Evolutionary conservation across 2,888 invertebrate species (phyloP).

Genomic region (Fragum sueziense): DNA sequence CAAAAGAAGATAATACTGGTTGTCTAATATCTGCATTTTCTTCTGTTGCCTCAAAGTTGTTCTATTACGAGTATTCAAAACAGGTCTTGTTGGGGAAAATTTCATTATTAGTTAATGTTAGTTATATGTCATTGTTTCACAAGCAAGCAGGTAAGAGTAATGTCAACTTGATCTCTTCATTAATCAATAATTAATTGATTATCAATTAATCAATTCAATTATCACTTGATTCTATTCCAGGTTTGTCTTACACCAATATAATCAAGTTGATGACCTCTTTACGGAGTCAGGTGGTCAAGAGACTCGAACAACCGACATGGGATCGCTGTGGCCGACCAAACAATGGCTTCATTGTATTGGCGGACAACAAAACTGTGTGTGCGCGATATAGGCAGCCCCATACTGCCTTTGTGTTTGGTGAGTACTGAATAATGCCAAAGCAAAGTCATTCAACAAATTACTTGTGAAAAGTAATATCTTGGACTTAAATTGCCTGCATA

Average conservation of each 20-base stretch:
- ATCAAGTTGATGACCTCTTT: conserved; percentile 60
- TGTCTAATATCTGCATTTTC: neutral
- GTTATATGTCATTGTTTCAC: too few species aligned
- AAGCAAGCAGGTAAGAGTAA: too few species aligned
- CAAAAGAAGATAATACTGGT: neutral
- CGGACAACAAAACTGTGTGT: conserved; percentile 75
- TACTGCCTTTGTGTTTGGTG: conserved; percentile 78
- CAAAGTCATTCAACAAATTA: neutral
- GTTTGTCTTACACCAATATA: conserved; percentile 64
- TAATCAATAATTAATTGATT: too few species aligned
- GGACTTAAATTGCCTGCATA: too few species aligned
- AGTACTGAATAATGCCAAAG: conserved; percentile 20
- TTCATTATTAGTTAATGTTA: too few species aligned
- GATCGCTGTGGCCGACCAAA: conserved; percentile 80
- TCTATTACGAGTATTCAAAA: too few species aligned
- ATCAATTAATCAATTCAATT: neutral
- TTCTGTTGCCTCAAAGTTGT: neutral
- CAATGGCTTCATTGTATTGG: conserved; percentile 76
- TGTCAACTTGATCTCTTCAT: too few species aligned
- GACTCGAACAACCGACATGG: conserved; percentile 76
- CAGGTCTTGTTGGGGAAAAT: too few species aligned
- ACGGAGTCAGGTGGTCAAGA: conserved; percentile 56
- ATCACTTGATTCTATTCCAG: conserved; percentile 54
- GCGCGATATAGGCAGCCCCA: conserved; percentile 80
- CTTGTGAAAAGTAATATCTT: too few species aligned